Evolutionary conservation across 2,113 vertebrate genomes (phyloP).

Genomic region (Crypturellus undulatus): DNA sequence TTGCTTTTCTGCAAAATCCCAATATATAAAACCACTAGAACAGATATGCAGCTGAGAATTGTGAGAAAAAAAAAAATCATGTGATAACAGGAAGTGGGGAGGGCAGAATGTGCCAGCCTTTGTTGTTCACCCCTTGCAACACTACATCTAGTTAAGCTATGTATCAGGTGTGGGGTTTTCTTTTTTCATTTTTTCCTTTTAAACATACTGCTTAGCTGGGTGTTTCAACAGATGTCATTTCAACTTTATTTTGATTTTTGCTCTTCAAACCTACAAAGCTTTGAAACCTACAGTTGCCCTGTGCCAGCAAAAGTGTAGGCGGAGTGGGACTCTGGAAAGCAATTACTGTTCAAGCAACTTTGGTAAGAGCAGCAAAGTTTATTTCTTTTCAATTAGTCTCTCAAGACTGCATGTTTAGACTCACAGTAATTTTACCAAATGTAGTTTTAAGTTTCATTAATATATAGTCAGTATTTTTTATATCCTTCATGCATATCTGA

Average conservation of each 20-base stretch:
- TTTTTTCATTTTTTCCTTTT: not conserved
- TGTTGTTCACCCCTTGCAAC: not conserved
- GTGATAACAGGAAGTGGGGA: not conserved
- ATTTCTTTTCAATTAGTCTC: slow-evolving; percentile 38
- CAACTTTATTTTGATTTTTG: not conserved
- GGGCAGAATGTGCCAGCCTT: not conserved
- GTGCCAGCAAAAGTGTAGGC: slow-evolving; percentile 94
- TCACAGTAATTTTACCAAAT: not conserved
- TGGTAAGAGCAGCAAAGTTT: slow-evolving; percentile 82
- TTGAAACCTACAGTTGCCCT: slow-evolving; percentile 89
- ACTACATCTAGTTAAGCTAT: not conserved
- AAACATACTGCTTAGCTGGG: not conserved
- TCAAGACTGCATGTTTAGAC: slow-evolving; percentile 2
- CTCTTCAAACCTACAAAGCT: slow-evolving; percentile 73
- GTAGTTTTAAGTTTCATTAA: not conserved
- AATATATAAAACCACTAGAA: not conserved
- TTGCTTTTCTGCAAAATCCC: not conserved
- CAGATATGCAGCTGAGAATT: rapidly evolving
- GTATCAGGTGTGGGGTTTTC: not conserved
- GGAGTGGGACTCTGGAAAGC: slow-evolving; percentile 88
- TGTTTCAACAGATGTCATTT: not conserved
- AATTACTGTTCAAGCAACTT: slow-evolving; percentile 97
- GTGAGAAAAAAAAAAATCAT: not conserved
- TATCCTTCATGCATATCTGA: slow-evolving; percentile 30
- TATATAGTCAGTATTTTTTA: slow-evolving; percentile 23